Evolutionary conservation across 2,888 invertebrate species (phyloP).

Genomic region (Lasius platythorax): DNA sequence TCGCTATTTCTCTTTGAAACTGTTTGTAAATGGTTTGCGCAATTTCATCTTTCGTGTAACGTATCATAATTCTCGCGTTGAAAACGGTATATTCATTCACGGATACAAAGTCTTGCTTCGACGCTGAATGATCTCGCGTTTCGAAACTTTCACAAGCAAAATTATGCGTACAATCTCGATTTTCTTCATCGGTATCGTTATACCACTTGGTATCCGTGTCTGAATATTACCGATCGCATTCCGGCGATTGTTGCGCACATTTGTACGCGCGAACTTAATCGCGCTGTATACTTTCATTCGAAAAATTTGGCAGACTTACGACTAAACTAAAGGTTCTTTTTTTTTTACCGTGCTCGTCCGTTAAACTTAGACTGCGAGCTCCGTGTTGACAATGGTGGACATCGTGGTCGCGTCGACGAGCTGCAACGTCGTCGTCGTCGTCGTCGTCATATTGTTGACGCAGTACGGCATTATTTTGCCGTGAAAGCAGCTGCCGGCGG

Average conservation of each 20-base stretch:
- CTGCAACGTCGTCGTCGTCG: neutral
- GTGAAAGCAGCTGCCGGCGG: conserved; percentile 88
- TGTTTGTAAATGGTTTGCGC: neutral
- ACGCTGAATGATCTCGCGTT: neutral
- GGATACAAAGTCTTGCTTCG: conserved; percentile 1
- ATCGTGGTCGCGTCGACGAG: neutral
- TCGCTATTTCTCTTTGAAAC: neutral
- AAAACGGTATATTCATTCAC: neutral
- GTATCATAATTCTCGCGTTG: neutral
- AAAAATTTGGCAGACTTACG: conserved; percentile 8
- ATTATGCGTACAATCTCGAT: neutral
- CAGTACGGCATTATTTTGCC: conserved; percentile 90
- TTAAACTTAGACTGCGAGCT: neutral
- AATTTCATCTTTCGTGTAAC: neutral
- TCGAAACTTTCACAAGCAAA: neutral
- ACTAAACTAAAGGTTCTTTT: conserved; percentile 9
- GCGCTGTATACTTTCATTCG: conserved; percentile 36
- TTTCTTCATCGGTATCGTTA: neutral
- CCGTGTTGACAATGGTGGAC: neutral
- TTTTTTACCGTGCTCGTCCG: conserved; percentile 5
- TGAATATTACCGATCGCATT: neutral
- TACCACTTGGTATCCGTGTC: neutral
- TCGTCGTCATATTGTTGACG: conserved; percentile 61
- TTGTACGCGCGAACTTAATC: neutral
- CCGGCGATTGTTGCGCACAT: neutral